Conservation (phyloP, 2,888 invertebrate genomes). For the Drosophila falleni region DNA sequence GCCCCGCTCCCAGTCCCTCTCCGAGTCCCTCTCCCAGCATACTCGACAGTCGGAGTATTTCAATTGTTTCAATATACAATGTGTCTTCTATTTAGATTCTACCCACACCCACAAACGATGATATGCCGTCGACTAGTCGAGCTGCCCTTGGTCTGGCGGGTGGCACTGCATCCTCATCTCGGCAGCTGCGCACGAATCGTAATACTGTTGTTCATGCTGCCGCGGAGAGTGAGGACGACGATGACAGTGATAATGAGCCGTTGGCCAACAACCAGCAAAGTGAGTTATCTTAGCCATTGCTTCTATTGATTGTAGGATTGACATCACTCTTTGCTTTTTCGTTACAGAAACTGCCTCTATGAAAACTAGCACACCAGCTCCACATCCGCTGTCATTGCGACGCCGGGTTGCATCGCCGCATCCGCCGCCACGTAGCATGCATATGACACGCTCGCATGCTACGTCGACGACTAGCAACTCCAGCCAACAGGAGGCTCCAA, state of each 20-base stretch:
- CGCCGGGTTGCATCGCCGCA: slow-evolving; percentile 56
- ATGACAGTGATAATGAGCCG: slow-evolving; percentile 84
- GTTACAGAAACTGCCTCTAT: slow-evolving; percentile 55
- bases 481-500: slow-evolving; percentile 45
- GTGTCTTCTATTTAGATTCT: slow-evolving; percentile 68
- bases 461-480: slow-evolving; percentile 75
- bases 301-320: background rate
- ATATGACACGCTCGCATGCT: slow-evolving; percentile 84
- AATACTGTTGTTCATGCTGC: slow-evolving; percentile 75
- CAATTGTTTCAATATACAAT: background rate
- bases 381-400: slow-evolving; percentile 75
- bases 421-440: slow-evolving; percentile 54
- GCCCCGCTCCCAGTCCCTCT: no score
- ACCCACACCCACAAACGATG: slow-evolving; percentile 81
- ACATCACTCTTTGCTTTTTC: background rate
- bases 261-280: slow-evolving; percentile 82
- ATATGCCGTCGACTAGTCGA: slow-evolving; percentile 76
- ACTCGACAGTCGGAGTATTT: no score
- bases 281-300: slow-evolving; percentile 36
- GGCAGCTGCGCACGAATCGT: slow-evolving; percentile 84
- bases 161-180: slow-evolving; percentile 42
- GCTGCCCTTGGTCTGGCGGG: slow-evolving; percentile 58
- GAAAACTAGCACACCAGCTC: slow-evolving; percentile 52
- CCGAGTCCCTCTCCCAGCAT: no score
- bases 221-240: slow-evolving; percentile 73